Conservation (phyloP, 2,888 invertebrate genomes). For the Hypselothyrea guttata region DNA sequence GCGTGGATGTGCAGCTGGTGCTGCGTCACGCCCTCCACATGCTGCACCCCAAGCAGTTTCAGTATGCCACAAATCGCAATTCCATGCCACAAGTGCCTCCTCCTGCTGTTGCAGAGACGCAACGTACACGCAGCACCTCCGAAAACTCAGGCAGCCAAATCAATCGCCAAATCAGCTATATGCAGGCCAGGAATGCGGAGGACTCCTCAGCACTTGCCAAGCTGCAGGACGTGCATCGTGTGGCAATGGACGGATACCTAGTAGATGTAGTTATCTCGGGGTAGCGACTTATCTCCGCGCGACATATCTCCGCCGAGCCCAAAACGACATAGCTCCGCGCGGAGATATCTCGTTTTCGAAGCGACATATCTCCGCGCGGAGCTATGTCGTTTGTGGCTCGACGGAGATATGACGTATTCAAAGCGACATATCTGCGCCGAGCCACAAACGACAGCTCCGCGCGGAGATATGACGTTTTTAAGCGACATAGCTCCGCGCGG, state of each 20-base stretch:
- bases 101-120: constrained; percentile 1
- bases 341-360: too few species aligned
- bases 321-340: too few species aligned
- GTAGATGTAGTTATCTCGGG: constrained; percentile 81
- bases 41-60: constrained; percentile 82
- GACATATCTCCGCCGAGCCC: too few species aligned
- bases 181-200: constrained; percentile 76
- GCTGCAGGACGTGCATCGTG: constrained; percentile 66
- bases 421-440: too few species aligned
- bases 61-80: constrained; percentile 78
- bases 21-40: constrained; percentile 85
- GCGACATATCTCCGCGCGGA: too few species aligned
- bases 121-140: constrained; percentile 38
- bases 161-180: constrained; percentile 69
- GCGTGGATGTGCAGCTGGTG: constrained; percentile 85
- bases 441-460: too few species aligned
- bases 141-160: constrained; percentile 55
- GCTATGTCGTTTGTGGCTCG: too few species aligned
- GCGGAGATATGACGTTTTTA: too few species aligned
- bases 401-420: too few species aligned
- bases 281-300: too few species aligned
- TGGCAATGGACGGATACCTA: constrained; percentile 82
- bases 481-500: too few species aligned
- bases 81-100: constrained; percentile 43
- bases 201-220: constrained; percentile 73